These are phyloP conservation scores for Idaea biselata DNA, from an alignment of 2,888 invertebrate species.

Conservation along the genomic window DNA sequence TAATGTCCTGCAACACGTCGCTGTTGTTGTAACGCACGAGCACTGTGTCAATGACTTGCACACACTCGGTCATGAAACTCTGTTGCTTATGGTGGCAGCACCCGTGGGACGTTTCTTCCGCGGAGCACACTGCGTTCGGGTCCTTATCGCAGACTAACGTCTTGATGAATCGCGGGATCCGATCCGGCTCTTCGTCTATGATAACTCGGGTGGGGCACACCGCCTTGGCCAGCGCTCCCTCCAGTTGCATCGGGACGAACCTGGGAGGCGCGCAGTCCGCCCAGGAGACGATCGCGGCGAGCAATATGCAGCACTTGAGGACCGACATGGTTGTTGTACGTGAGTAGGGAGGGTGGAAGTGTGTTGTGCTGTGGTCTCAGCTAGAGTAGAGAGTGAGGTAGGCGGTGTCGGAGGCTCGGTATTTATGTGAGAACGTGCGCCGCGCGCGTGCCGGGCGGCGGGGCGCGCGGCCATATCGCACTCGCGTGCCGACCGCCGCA, in stretches of 20 bases:
- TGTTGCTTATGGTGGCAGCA: conserved; percentile 61
- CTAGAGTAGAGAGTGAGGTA: not conserved
- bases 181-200: conserved; percentile 49
- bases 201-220: conserved; percentile 63
- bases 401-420: not conserved
- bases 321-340: not conserved
- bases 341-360: not conserved
- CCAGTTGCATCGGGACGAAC: conserved; percentile 40
- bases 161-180: conserved; percentile 66
- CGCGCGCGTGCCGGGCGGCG: not conserved
- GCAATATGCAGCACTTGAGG: not conserved
- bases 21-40: conserved; percentile 51
- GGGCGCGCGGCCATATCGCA: conserved; percentile 16
- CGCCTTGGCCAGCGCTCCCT: conserved; percentile 53
- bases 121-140: conserved; percentile 54
- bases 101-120: conserved; percentile 48
- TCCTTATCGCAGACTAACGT: conserved; percentile 56
- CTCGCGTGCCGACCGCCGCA: conserved; percentile 28
- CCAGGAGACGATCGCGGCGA: not conserved
- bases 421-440: conserved; percentile 26
- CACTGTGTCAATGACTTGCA: conserved; percentile 66
- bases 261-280: not conserved
- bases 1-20: conserved; percentile 30
- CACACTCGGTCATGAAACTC: conserved; percentile 58
- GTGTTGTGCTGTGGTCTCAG: not conserved